Conservation (phyloP, 2,113 vertebrate genomes). For the Sterrhoptilus dennistouni region DNA sequence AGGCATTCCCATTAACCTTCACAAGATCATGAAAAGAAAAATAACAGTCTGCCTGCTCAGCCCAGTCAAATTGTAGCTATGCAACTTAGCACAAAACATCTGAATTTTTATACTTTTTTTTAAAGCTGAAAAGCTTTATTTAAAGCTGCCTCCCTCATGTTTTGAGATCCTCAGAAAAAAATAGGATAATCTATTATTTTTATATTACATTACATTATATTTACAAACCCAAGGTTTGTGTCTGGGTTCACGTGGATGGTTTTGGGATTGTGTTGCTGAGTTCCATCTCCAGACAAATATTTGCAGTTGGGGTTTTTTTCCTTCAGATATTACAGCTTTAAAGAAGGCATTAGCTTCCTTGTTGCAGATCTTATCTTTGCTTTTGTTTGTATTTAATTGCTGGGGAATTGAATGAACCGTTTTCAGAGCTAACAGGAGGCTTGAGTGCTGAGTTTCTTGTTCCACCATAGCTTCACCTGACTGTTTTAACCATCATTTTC, state of each 20-base stretch:
- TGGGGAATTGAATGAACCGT: not conserved
- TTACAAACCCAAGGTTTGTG: not conserved
- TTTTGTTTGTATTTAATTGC: not conserved
- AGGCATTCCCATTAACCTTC: not conserved
- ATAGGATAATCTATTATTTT: not conserved
- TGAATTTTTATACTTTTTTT: not conserved
- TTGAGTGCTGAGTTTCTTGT: not conserved
- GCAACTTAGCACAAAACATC: not conserved
- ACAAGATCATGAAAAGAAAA: not conserved
- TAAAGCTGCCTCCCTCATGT: not conserved
- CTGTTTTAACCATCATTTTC: not conserved
- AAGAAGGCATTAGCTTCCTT: not conserved
- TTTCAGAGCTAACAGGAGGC: not conserved
- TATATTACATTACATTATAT: not conserved
- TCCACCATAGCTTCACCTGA: not conserved
- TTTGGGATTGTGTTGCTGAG: not conserved
- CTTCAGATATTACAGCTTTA: not conserved
- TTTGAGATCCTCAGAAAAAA: not conserved
- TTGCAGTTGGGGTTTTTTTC: accelerated
- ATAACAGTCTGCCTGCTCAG: not conserved
- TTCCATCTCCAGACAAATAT: not conserved
- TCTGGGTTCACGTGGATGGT: not conserved
- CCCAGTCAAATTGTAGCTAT: not conserved
- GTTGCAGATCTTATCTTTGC: not conserved
- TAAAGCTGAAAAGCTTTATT: not conserved